A percentile compares a stretch with the other conserved stretches of the same genome.
These are phyloP conservation scores for Periparus ater DNA, from an alignment of 2,797 vertebrate genomes.

Conservation along the genomic window DNA sequence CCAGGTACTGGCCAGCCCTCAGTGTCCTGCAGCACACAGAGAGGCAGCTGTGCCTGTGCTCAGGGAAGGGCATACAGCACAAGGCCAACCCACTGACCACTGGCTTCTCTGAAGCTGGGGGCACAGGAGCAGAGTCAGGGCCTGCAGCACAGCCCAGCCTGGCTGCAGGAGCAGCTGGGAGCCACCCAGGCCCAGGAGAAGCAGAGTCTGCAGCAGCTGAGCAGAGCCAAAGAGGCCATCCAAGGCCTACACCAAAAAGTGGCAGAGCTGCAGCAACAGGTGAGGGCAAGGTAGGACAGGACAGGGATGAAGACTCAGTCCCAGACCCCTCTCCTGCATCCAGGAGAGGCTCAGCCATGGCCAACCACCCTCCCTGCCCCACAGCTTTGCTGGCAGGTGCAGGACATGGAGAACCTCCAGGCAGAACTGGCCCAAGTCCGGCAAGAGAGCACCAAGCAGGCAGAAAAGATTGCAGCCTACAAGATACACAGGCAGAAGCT, in stretches of 20 bases:
- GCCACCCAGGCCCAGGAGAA: constrained; percentile 22
- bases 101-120: neutral
- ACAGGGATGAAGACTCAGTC: neutral
- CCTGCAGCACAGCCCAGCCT: neutral
- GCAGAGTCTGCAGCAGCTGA: constrained; percentile 16
- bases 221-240: constrained; percentile 23
- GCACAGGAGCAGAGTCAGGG: neutral
- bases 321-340: neutral
- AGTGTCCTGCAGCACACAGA: constrained; percentile 36
- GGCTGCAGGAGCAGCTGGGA: constrained; percentile 57
- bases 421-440: constrained; percentile 53
- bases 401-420: constrained; percentile 57
- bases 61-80: constrained; percentile 33
- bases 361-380: neutral
- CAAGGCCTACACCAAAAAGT: constrained; percentile 60
- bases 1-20: constrained; percentile 47
- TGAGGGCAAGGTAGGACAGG: neutral
- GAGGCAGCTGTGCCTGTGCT: constrained; percentile 41
- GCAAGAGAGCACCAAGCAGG: constrained; percentile 62
- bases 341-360: neutral
- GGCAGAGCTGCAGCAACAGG: constrained; percentile 63
- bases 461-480: constrained; percentile 35
- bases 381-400: neutral
- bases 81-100: neutral
- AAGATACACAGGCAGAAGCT: constrained; percentile 65